These are phyloP conservation scores for Trichomycterus rosablanca DNA, from an alignment of 2,113 vertebrate genomes.

Conservation along the genomic window DNA sequence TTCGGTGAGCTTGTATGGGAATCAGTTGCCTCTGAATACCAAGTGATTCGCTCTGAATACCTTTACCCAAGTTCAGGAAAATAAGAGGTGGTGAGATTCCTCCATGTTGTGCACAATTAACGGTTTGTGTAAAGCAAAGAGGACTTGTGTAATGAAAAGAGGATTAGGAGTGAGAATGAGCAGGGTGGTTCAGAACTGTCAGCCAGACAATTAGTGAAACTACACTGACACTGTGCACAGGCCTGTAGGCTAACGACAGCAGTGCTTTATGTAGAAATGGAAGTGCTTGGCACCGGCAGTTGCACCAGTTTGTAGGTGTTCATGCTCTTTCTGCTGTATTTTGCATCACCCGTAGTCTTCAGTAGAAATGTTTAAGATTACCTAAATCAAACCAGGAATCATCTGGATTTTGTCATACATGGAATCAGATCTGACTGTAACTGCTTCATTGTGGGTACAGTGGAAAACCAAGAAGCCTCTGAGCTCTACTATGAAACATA, in stretches of 20 bases:
- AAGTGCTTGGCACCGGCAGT: not conserved
- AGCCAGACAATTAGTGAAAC: constrained; percentile 8
- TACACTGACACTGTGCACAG: not conserved
- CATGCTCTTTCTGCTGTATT: not conserved
- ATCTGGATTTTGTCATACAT: constrained; percentile 3
- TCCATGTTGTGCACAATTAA: constrained; percentile 20
- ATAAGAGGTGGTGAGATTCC: constrained; percentile 9
- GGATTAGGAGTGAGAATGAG: constrained; percentile 24
- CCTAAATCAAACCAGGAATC: not conserved
- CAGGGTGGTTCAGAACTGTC: constrained; percentile 23
- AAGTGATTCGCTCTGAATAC: constrained; percentile 20
- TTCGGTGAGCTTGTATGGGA: constrained; percentile 3
- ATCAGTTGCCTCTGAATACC: constrained; percentile 14
- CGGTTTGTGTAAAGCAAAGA: not conserved
- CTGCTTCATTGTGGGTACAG: not conserved
- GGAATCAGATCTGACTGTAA: not conserved
- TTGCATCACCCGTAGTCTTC: not conserved
- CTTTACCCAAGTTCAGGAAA: constrained; percentile 13
- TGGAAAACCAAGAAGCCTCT: not conserved
- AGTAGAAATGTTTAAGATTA: not conserved
- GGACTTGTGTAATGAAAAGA: constrained; percentile 8
- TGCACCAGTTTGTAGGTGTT: not conserved
- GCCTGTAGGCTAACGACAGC: not conserved
- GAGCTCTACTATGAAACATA: not conserved
- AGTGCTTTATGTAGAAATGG: constrained; percentile 1